Base-by-base conservation (phyloP, 2,888 invertebrate genomes). In the Horisme vitalbata region DNA sequence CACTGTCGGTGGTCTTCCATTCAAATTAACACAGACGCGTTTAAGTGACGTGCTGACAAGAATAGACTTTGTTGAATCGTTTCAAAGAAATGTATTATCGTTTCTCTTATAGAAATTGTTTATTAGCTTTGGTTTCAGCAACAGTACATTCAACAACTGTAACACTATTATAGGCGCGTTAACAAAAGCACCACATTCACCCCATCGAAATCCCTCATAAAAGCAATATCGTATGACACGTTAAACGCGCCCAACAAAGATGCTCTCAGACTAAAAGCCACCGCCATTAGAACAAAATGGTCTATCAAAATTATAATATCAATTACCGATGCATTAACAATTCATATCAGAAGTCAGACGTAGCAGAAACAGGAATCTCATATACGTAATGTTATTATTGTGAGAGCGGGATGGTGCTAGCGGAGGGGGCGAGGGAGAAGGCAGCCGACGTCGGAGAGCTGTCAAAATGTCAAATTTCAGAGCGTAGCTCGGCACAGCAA, bases 381-480 rank as follows among this genome's bases (percentile, higher is more conserved):
- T 79, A 75, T 80, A 79, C 74, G 79, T 82, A 83, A 82, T 79
- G 80, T 75, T 82, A 82, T 80, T 81, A 83, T 79, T 76, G 79
- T 70, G 71, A 61, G 78, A 78, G 73, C 54, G 75, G 68, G 77
- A 79, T 57, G 67, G 69, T 57, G 63, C 52, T 51, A 55, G 49
- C 51, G 26, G 49, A 54, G 59, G 52, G 68, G 63, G 61, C 74
- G 15, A 71, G 70, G 66, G 75, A 71, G 70, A 78, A 79, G 78
- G 78, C 79, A 71, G 75, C 79, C 78, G 79, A 78, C 86, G 87
- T 86, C 87, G 88, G 87, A 82, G 87, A 83, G 79, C 90, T 90
- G 90, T 90, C 90, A 90, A 90, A 90, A 90, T 83, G 90, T 90
- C 90, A 90, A 90, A 90, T 90, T 90, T 89, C 87, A 82, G 87